A percentile compares a stretch with the other conserved stretches of the same genome.
phyloP scores from a whole-genome alignment of 2,888 invertebrate species.

The Schrankia costaestrigalis region DNA sequence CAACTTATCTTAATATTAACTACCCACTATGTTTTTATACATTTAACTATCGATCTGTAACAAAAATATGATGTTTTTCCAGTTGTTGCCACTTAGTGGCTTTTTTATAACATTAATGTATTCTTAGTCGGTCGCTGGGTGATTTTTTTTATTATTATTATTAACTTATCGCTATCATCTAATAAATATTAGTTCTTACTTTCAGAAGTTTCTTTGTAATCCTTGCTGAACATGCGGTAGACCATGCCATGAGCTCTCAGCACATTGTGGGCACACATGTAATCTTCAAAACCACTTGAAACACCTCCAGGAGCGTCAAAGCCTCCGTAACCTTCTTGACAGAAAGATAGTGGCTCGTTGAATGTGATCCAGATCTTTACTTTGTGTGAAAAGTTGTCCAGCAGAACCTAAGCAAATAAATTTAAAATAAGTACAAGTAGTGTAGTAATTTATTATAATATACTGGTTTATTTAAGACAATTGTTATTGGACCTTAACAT shows the following conservation, averaged over 20 bases:
- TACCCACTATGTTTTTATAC: too few species aligned
- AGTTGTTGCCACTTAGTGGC: too few species aligned
- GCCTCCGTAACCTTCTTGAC: constrained; percentile 72
- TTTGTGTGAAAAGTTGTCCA: constrained; percentile 67
- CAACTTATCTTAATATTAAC: too few species aligned
- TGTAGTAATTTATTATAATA: neutral
- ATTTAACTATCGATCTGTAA: too few species aligned
- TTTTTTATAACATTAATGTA: too few species aligned
- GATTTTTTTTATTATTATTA: too few species aligned
- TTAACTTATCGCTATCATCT: too few species aligned
- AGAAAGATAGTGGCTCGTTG: constrained; percentile 82
- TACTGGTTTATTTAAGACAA: too few species aligned
- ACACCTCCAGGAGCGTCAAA: constrained; percentile 70
- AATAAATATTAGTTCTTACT: constrained; percentile 10
- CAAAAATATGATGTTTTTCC: too few species aligned
- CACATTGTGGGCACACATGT: constrained; percentile 82
- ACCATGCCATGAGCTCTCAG: constrained; percentile 83
- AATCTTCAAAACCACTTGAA: constrained; percentile 79
- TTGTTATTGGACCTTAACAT: too few species aligned
- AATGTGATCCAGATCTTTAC: constrained; percentile 82
- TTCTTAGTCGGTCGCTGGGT: too few species aligned
- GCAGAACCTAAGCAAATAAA: constrained; percentile 56
- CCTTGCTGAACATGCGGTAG: constrained; percentile 79
- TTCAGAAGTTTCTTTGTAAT: constrained; percentile 45
- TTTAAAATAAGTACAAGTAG: neutral